These are phyloP conservation scores for Epizoanthus ramosus DNA, from an alignment of 92 coral and sea anemone genomes.

Conservation along the genomic window DNA sequence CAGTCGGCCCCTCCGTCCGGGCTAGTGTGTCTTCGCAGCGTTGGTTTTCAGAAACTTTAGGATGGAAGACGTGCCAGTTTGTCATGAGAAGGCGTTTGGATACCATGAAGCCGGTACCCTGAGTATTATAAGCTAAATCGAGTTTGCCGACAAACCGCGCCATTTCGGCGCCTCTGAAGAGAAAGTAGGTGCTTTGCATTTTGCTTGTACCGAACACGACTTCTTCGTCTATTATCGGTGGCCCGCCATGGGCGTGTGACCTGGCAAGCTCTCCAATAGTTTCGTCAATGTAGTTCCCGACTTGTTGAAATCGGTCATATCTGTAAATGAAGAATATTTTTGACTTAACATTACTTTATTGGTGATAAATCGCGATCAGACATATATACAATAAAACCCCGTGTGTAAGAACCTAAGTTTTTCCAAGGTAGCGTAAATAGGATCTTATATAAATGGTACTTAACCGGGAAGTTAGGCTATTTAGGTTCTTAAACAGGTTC, in stretches of 20 bases:
- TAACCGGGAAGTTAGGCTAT: too few relatives aligned
- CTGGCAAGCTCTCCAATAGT: conserved; percentile 5
- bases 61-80: conserved; percentile 3
- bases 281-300: neutral
- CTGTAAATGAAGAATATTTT: neutral
- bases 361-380: too few relatives aligned
- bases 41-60: neutral
- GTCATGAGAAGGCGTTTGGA: conserved; percentile 22
- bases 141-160: conserved; percentile 18
- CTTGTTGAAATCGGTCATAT: neutral
- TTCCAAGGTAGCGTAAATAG: too few relatives aligned
- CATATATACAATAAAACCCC: too few relatives aligned
- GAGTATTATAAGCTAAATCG: neutral
- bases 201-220: neutral
- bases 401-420: too few relatives aligned
- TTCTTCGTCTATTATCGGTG: neutral
- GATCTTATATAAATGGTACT: too few relatives aligned
- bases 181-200: conserved; percentile 6
- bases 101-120: conserved; percentile 13
- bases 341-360: too few relatives aligned
- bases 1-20: neutral
- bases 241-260: neutral
- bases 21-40: neutral
- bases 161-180: neutral
- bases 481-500: too few relatives aligned